Conservation (phyloP, 2,797 vertebrate species). For the Ara ararauna region DNA sequence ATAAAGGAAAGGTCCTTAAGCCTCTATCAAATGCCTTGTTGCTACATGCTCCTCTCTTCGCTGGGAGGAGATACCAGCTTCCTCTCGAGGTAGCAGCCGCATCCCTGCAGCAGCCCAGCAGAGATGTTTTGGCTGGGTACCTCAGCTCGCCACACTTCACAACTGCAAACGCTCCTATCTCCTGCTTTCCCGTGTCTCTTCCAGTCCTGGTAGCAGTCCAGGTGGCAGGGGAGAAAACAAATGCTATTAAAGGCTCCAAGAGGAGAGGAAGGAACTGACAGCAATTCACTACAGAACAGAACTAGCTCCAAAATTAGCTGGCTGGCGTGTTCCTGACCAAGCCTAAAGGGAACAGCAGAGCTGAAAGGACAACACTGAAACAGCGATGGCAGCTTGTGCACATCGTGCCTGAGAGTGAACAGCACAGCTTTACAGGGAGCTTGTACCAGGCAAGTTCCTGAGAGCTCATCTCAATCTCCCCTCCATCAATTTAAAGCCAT, state of each 20-base stretch:
- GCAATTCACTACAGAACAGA: background rate
- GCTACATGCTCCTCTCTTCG: background rate
- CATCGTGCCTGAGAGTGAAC: background rate
- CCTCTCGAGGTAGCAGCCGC: background rate
- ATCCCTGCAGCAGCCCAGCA: background rate
- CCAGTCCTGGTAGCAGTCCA: constrained; percentile 14
- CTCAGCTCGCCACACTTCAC: background rate
- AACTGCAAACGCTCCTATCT: background rate
- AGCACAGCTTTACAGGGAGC: background rate
- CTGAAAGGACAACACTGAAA: constrained; percentile 6
- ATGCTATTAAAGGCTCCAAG: background rate
- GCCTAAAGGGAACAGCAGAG: background rate
- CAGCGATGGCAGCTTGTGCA: background rate
- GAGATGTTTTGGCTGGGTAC: background rate
- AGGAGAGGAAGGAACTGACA: background rate
- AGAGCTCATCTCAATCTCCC: background rate
- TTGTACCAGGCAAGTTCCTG: background rate
- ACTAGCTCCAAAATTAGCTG: constrained; percentile 16
- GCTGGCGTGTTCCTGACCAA: background rate
- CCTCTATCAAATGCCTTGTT: background rate
- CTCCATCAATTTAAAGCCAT: background rate
- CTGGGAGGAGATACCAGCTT: background rate
- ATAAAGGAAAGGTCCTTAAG: constrained; percentile 9
- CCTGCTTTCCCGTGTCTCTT: background rate
- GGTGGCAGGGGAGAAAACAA: constrained; percentile 8